phyloP scores from a whole-genome alignment of 2,113 vertebrate species.

The Hiodon tergisus region DNA sequence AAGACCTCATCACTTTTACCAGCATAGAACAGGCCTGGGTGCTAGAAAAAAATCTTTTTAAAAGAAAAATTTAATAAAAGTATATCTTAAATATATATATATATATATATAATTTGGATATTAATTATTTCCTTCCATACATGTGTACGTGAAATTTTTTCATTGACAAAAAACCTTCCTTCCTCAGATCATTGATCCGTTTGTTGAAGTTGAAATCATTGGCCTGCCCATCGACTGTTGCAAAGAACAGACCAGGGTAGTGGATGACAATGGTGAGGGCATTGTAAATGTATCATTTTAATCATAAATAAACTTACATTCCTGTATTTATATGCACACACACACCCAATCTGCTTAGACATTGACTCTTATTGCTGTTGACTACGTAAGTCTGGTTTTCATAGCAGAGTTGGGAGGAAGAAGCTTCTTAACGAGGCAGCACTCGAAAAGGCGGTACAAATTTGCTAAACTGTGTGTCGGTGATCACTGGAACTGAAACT shows the following conservation, averaged over 20 bases:
- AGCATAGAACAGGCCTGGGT: neutral
- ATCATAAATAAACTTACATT: neutral
- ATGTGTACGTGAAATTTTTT: neutral
- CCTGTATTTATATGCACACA: neutral
- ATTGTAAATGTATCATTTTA: neutral
- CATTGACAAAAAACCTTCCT: conserved; percentile 7
- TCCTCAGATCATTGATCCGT: conserved; percentile 92
- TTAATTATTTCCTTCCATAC: neutral
- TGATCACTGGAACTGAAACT: too few relatives aligned
- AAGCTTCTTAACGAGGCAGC: too few relatives aligned
- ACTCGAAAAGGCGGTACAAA: too few relatives aligned
- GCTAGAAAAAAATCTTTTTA: neutral
- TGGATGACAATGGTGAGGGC: conserved; percentile 90
- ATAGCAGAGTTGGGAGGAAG: too few relatives aligned
- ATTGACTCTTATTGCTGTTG: too few relatives aligned
- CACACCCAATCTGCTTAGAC: too few relatives aligned
- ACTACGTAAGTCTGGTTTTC: too few relatives aligned
- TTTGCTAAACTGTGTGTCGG: too few relatives aligned
- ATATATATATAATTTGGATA: too few relatives aligned
- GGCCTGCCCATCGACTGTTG: conserved; percentile 90
- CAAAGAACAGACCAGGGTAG: conserved; percentile 95
- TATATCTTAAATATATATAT: neutral
- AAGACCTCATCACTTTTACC: neutral
- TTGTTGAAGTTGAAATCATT: conserved; percentile 96
- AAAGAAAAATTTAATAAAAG: neutral